Evolutionary conservation across 2,113 vertebrate species (phyloP).

Genomic region (Chelonoidis abingdonii): DNA sequence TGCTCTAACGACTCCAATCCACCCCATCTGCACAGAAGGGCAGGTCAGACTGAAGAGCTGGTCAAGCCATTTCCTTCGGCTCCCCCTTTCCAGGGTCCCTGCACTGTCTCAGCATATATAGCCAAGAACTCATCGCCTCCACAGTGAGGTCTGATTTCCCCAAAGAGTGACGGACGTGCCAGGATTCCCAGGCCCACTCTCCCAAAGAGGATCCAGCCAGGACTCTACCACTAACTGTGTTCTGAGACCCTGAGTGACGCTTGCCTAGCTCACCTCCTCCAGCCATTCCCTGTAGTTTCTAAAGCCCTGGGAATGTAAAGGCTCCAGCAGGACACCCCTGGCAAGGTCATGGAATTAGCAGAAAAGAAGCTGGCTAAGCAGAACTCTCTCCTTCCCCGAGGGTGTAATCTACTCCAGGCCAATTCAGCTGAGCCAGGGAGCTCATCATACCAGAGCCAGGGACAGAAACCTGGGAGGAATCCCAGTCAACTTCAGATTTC

Average conservation of each 20-base stretch:
- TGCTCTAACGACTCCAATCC: neutral
- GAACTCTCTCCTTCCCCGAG: constrained; percentile 21
- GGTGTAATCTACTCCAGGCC: constrained; percentile 50
- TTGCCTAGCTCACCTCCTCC: neutral
- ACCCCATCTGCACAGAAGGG: neutral
- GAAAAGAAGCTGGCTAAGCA: constrained; percentile 47
- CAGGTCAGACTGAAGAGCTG: accelerated
- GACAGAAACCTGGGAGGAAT: neutral
- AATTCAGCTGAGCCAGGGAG: neutral
- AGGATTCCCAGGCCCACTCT: accelerated
- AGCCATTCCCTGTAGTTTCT: neutral
- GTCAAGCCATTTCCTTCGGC: accelerated
- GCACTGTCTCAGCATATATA: neutral
- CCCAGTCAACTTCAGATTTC: accelerated
- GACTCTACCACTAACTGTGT: neutral
- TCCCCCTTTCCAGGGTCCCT: neutral
- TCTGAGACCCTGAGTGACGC: accelerated
- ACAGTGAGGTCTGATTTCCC: accelerated
- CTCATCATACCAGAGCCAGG: accelerated
- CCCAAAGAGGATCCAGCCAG: accelerated
- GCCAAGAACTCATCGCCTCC: neutral
- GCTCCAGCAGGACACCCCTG: constrained; percentile 18
- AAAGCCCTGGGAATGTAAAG: neutral
- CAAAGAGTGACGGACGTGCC: accelerated
- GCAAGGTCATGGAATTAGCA: constrained; percentile 45